Percentiles rank a stretch among this genome's conserved stretches.
Evolutionary conservation across 2,113 vertebrate genomes (phyloP).

Genomic region (Plecturocebus donacophilus): DNA sequence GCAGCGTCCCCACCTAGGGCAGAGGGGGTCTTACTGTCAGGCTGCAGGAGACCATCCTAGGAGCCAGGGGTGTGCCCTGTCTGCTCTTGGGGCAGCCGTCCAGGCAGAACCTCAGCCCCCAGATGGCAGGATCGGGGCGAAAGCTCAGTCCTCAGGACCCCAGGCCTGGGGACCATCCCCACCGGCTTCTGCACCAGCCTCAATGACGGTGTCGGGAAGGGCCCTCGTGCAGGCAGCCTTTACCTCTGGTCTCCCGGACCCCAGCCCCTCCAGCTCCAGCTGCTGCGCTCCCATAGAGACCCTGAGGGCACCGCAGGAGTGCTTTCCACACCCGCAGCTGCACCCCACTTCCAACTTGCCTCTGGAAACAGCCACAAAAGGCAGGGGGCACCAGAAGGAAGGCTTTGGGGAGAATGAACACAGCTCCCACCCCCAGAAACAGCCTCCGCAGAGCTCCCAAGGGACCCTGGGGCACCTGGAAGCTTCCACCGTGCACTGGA

Average conservation of each 20-base stretch:
- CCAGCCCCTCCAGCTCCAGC: not conserved
- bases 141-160: no score
- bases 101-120: not conserved
- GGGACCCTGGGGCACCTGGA: not conserved
- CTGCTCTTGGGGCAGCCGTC: not conserved
- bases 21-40: not conserved
- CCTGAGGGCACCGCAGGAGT: not conserved
- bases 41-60: no score
- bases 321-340: accelerated
- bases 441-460: accelerated
- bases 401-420: accelerated
- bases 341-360: not conserved
- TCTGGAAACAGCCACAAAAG: not conserved
- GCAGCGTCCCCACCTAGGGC: not conserved
- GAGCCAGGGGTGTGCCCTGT: not conserved
- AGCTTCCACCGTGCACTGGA: accelerated
- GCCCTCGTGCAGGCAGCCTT: accelerated
- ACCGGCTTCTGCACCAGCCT: not conserved
- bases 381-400: not conserved
- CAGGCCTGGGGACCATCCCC: accelerated
- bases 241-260: accelerated
- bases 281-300: accelerated
- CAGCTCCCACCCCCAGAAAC: not conserved
- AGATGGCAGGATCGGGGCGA: not conserved
- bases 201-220: accelerated